Base-by-base conservation (phyloP, 2,113 vertebrate genomes). In the Rhabdomys dilectus region DNA sequence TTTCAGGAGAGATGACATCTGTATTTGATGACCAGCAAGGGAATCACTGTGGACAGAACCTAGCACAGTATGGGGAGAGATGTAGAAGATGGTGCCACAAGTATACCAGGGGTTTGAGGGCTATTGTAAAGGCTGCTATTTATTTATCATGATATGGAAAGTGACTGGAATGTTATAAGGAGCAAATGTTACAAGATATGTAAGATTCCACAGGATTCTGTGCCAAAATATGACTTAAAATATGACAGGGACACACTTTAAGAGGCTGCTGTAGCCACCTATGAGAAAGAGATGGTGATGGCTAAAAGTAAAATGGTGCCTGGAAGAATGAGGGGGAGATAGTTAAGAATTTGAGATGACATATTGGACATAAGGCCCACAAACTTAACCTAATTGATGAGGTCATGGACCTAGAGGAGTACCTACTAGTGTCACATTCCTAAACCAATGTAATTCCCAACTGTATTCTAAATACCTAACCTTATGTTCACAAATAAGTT, bases 321-420 rank as follows among this genome's bases (percentile, higher is more conserved):
- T 75, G 36, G 24, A 31, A 73, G 31, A 77, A 88, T 58, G 4
- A 13, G 9, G 95, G 88, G 66, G 42, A 48, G 7, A 86, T 45
- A 53, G 84, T 75, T 91, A 81, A 76, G 56, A 87, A 77, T 89
- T 96, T 68, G 16, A 91, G 58, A 70, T 39, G 34, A 80, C 22
- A 62, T 62, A 64, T 45, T 62, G 16, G 62, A 84, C 13, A 9
- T 81, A 56, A 80, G 17, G 34, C 78, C 34, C 34, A 81, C 19
- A 81, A 80, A 81, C 53, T 8, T 56, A 58, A n/a, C 58, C 36
- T 11, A 78, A 51, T 34, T 81, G 11, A 24, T n/a, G 34, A 58
- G 11, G 53, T 22, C 53, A 58, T 81, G 53, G 11, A 58, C 21
- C 10, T 58, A 81, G 53, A 58, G 21, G 21, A 81, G 36, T 58